A percentile compares a stretch with the other conserved stretches of the same genome.
Conservation (phyloP, 2,797 vertebrate genomes). For the Sebastes variabilis region DNA sequence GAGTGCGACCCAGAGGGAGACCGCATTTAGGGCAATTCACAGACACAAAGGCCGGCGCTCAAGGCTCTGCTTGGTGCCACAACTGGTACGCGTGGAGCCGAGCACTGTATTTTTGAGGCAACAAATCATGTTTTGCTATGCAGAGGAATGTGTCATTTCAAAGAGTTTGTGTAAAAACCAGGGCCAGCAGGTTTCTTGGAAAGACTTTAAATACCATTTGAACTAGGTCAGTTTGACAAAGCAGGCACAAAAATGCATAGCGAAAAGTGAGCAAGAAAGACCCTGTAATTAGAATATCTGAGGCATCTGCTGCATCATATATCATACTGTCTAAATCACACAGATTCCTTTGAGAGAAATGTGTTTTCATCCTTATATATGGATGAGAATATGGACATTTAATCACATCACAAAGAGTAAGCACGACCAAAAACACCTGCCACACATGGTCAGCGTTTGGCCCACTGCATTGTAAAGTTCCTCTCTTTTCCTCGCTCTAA, state of each 20-base stretch:
- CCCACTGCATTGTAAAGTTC: neutral
- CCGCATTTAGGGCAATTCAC: conserved; percentile 34
- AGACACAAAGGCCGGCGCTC: conserved; percentile 46
- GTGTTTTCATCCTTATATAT: neutral
- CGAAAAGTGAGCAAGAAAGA: conserved; percentile 7
- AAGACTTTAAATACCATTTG: conserved; percentile 39
- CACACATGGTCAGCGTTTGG: neutral
- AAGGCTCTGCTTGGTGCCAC: conserved; percentile 51
- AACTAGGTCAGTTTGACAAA: conserved; percentile 19
- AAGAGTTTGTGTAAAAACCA: conserved; percentile 45
- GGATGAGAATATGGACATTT: neutral
- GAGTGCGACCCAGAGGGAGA: conserved; percentile 41
- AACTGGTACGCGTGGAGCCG: conserved; percentile 36
- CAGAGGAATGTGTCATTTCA: conserved; percentile 69
- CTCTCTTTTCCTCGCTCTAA: neutral
- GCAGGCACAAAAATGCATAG: conserved; percentile 11
- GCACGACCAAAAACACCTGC: neutral
- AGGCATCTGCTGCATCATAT: neutral
- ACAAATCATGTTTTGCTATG: conserved; percentile 65
- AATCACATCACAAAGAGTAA: neutral
- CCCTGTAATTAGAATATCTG: conserved; percentile 19
- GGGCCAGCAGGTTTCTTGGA: conserved; percentile 40
- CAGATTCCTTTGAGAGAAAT: neutral
- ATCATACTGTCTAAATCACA: neutral
- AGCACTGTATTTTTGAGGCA: conserved; percentile 61